phyloP scores from a whole-genome alignment of 2,113 vertebrate species.

The Rhombomys opimus region DNA sequence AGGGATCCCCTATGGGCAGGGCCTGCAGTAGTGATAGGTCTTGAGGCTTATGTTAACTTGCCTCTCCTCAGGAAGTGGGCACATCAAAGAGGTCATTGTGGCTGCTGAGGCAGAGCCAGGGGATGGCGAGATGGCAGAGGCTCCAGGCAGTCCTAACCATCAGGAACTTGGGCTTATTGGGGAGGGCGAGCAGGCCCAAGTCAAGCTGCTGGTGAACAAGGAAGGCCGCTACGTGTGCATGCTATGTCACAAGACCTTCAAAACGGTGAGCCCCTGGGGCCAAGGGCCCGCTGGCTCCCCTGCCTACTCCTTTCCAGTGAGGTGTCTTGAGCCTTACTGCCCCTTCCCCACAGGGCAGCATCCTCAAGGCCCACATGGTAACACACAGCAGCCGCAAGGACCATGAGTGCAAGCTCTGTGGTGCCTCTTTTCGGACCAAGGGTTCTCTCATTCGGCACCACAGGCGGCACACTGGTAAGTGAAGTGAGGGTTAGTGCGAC shows the following conservation, averaged over 20 bases:
- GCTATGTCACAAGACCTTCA: conserved; percentile 97
- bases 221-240: conserved; percentile 94
- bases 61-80: conserved; percentile 84
- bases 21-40: background rate
- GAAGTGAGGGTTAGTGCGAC: background rate
- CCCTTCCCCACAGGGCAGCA: conserved; percentile 90
- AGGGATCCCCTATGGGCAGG: background rate
- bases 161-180: conserved; percentile 74
- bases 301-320: background rate
- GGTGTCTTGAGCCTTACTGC: conserved; percentile 1
- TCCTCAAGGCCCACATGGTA: conserved; percentile 97
- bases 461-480: conserved; percentile 95
- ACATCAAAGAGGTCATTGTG: conserved; percentile 89
- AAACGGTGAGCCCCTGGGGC: conserved; percentile 88
- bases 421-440: conserved; percentile 96
- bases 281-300: fast-evolving
- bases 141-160: conserved; percentile 75
- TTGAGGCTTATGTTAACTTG: background rate
- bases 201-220: conserved; percentile 90
- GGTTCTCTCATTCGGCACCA: conserved; percentile 98
- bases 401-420: conserved; percentile 95
- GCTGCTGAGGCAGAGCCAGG: conserved; percentile 81
- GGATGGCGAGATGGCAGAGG: conserved; percentile 74
- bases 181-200: conserved; percentile 86
- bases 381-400: conserved; percentile 97